Evolutionary conservation across 2,888 invertebrate species (phyloP).

Genomic region (Spatulosminthurus flaviceps): DNA sequence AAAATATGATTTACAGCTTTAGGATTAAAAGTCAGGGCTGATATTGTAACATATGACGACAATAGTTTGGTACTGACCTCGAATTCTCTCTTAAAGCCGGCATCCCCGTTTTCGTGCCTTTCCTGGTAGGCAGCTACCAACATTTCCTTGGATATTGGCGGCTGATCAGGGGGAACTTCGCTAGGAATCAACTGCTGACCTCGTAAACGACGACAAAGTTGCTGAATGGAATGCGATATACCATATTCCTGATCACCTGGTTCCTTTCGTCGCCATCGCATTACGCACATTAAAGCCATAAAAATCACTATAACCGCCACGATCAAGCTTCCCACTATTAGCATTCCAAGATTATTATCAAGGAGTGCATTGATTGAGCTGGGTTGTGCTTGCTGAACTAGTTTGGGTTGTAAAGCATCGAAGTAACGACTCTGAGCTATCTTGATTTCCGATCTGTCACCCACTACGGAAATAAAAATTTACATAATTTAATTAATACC

Average conservation of each 20-base stretch:
- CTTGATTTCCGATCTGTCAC: slow-evolving; percentile 68
- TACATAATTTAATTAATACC: not conserved
- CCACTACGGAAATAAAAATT: slow-evolving; percentile 67
- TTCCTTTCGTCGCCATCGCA: slow-evolving; percentile 62
- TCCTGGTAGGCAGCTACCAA: slow-evolving; percentile 81
- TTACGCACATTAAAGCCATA: slow-evolving; percentile 68
- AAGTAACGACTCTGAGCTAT: slow-evolving; percentile 78
- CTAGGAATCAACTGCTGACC: slow-evolving; percentile 73
- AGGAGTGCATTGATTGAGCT: slow-evolving; percentile 43
- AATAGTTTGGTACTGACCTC: slow-evolving; percentile 73
- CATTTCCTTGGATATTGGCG: slow-evolving; percentile 79
- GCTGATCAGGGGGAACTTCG: slow-evolving; percentile 81
- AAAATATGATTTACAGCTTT: slow-evolving; percentile 59
- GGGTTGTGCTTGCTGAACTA: not conserved
- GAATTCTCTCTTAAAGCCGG: slow-evolving; percentile 90
- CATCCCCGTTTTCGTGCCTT: slow-evolving; percentile 86
- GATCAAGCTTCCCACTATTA: slow-evolving; percentile 73
- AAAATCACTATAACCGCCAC: slow-evolving; percentile 74
- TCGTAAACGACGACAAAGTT: slow-evolving; percentile 73
- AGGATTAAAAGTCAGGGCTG: no score
- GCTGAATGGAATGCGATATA: slow-evolving; percentile 59
- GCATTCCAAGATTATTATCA: slow-evolving; percentile 63
- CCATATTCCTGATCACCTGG: slow-evolving; percentile 62
- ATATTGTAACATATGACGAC: no score
- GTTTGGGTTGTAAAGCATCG: slow-evolving; percentile 53